phyloP scores from a whole-genome alignment of 2,888 invertebrate species.

The Celastrina argiolus region DNA sequence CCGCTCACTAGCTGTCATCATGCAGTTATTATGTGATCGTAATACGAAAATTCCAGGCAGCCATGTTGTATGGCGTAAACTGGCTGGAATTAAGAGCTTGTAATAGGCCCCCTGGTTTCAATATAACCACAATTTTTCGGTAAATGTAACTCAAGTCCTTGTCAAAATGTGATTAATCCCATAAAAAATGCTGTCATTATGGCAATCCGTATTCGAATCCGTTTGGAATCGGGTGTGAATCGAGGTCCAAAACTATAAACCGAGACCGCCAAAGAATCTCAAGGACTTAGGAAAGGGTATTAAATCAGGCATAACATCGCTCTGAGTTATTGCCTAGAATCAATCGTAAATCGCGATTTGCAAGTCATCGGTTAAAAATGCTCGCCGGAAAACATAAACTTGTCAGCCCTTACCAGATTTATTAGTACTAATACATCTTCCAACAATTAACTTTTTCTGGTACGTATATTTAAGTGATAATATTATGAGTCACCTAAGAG shows the following conservation, averaged over 20 bases:
- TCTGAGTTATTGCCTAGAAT: slow-evolving; percentile 18
- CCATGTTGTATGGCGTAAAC: no score
- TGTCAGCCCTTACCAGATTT: slow-evolving; percentile 35
- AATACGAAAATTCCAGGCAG: no score
- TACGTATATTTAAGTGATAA: slow-evolving; percentile 20
- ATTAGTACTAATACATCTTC: slow-evolving; percentile 37
- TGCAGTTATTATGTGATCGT: no score
- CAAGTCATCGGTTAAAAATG: slow-evolving; percentile 37
- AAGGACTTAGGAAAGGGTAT: background rate
- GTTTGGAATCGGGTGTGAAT: no score
- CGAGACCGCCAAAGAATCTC: background rate
- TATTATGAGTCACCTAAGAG: background rate
- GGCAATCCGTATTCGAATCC: no score
- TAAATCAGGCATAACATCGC: background rate
- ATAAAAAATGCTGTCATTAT: no score
- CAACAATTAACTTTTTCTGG: slow-evolving; percentile 28
- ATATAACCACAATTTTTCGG: no score
- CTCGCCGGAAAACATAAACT: slow-evolving; percentile 37
- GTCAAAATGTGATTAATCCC: no score
- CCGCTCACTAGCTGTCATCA: no score
- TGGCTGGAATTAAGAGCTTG: no score
- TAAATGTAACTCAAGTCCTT: no score
- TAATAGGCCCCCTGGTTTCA: no score
- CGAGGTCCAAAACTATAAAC: background rate
- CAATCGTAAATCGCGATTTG: slow-evolving; percentile 21